Conservation (phyloP, 2,797 vertebrate species). For the Sebastes reedi region DNA sequence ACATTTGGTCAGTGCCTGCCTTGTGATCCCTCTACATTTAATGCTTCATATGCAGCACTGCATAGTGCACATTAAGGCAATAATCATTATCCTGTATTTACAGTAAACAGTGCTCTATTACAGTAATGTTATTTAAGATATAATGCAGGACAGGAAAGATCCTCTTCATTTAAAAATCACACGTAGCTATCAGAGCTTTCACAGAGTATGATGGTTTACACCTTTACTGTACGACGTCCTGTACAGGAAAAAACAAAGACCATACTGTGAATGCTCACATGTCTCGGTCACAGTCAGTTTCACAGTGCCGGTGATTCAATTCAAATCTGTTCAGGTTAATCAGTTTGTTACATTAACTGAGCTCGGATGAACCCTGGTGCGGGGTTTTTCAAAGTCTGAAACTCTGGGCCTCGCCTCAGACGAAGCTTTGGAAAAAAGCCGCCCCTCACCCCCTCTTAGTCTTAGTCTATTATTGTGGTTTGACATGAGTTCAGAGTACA, state of each 20-base stretch:
- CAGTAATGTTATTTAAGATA: background rate
- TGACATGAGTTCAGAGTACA: no score
- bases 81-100: background rate
- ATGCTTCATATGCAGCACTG: background rate
- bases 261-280: background rate
- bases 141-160: background rate
- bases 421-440: no score
- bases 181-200: background rate
- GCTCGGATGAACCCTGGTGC: background rate
- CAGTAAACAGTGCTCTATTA: background rate
- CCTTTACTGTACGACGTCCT: background rate
- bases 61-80: background rate
- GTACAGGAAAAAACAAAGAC: background rate
- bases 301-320: background rate
- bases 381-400: background rate
- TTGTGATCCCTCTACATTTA: conserved; percentile 3
- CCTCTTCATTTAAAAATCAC: background rate
- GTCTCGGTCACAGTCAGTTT: background rate
- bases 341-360: background rate
- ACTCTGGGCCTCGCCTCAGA: background rate
- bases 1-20: background rate
- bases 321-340: background rate
- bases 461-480: no score
- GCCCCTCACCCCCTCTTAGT: no score
- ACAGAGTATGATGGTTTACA: background rate